These are phyloP conservation scores for Aurelia aurita DNA, from an alignment of 30 jellyfish, hydroid and myxozoan genomes.

Conservation along the genomic window DNA sequence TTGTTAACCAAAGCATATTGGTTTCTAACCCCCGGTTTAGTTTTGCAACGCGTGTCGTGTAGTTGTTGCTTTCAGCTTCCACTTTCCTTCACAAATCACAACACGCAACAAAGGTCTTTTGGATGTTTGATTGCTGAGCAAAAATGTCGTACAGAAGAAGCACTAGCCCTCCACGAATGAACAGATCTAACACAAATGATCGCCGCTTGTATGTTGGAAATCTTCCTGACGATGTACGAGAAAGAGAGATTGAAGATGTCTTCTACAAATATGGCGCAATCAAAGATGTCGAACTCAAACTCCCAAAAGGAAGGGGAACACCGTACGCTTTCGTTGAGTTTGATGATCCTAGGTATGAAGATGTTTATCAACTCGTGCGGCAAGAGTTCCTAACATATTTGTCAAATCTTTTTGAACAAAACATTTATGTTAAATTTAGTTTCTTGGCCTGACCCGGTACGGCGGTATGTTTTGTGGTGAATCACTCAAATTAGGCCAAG, in stretches of 20 bases:
- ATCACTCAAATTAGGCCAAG: no score
- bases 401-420: no score
- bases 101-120: not conserved
- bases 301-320: constrained; percentile 79
- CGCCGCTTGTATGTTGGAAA: constrained; percentile 96
- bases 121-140: not conserved
- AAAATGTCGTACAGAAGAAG: constrained; percentile 52
- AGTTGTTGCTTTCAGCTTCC: no score
- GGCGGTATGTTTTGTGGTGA: no score
- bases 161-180: constrained; percentile 67
- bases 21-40: no score
- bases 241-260: constrained; percentile 90
- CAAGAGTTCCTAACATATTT: not conserved
- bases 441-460: no score
- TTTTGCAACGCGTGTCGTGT: no score
- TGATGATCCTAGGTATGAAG: constrained; percentile 87
- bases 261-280: constrained; percentile 91
- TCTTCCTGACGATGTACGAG: constrained; percentile 89
- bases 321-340: constrained; percentile 96
- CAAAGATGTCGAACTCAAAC: constrained; percentile 78
- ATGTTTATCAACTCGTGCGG: not conserved
- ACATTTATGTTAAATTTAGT: no score
- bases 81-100: not conserved
- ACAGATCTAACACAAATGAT: constrained; percentile 75
- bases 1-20: no score